Evolutionary conservation across 2,888 invertebrate species (phyloP), one percentile per base, ranked within the genome.

Genomic region (Drosophila prolongata): DNA sequence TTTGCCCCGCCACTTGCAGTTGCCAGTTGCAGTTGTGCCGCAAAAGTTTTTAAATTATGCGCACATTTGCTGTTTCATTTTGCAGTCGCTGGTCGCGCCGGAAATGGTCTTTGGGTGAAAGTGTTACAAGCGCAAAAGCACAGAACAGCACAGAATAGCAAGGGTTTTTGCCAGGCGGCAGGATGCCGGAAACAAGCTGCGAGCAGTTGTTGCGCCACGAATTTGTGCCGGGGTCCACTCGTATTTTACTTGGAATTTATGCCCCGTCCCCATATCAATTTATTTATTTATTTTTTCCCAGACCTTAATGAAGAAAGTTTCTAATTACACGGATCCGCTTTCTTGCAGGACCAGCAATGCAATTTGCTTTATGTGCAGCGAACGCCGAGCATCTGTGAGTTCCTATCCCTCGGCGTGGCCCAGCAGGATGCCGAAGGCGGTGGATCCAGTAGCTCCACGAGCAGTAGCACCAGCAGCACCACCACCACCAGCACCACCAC

Each of bases 321-420:
- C 81, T 85, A 88, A 83, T 83, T 88, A 80, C 75, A 75, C 65
- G 73, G 54, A 75, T 59, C 58, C 77, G 49, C 55, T 64, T 50
- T 47, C 59, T 62, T 77, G 46, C 76, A 91, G 91, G 80, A 75
- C 57, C 75, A 80, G 38, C 80, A 89, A 72, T 91, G 92, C 75
- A 90, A 89, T 78, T 80, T 92, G 72, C 79, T 92, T 54, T 87
- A 91, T 69, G 90, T 86, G 49, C 92, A 91, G 69, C 89, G 85
- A 43, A 91, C 91, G 37, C 90, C 92, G 19, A 90, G 89, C 77
- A 91, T 92, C 76, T 92, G 92, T 66, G 78, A 83, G 35, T 91
- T 92, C 55, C 78, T 92, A 56, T 90, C 91, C 14, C 76, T 91
- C 19, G 68, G 24, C n/a, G 66, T 75, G 44, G 61, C 69, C 14